Evolutionary conservation across 2,113 vertebrate species (phyloP).

Genomic region (Brachyistius frenatus): DNA sequence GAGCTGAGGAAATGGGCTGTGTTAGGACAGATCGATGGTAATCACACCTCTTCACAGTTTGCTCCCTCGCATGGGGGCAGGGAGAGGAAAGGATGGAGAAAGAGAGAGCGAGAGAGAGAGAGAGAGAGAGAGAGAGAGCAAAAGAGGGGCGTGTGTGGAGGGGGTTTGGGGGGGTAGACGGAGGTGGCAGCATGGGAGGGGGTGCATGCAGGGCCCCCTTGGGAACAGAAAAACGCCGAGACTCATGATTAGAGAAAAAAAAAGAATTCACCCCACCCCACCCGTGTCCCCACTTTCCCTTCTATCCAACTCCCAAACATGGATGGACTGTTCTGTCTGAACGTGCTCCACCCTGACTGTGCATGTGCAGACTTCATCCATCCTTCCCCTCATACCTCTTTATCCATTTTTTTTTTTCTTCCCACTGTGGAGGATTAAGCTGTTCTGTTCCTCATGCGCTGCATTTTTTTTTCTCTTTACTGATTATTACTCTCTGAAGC

Average conservation of each 20-base stretch:
- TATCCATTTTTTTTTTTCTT: no score
- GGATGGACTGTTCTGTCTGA: slow-evolving; percentile 30
- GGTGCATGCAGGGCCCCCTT: slow-evolving; percentile 22
- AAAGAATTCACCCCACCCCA: slow-evolving; percentile 34
- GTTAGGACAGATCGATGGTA: slow-evolving; percentile 74
- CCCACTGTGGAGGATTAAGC: slow-evolving; percentile 1
- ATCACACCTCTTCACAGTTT: slow-evolving; percentile 70
- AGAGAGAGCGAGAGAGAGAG: slow-evolving; percentile 1
- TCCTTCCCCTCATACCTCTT: background rate
- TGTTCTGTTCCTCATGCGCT: background rate
- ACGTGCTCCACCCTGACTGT: slow-evolving; percentile 17
- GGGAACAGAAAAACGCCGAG: slow-evolving; percentile 50
- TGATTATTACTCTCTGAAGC: slow-evolving; percentile 13
- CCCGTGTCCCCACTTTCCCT: background rate
- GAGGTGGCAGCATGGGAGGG: background rate
- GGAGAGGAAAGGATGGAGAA: slow-evolving; percentile 32
- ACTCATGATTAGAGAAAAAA: slow-evolving; percentile 61
- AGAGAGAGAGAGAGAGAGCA: background rate
- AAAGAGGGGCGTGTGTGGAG: background rate
- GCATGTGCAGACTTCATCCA: background rate
- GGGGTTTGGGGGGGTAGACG: background rate
- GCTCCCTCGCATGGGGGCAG: slow-evolving; percentile 35
- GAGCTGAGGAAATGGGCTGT: slow-evolving; percentile 67
- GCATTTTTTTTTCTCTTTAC: background rate
- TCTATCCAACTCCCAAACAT: slow-evolving; percentile 25